Percentiles rank a stretch among this genome's conserved stretches.
phyloP scores from a whole-genome alignment of 1,140 invertebrate genomes.

The Drosophila kepulauana region DNA sequence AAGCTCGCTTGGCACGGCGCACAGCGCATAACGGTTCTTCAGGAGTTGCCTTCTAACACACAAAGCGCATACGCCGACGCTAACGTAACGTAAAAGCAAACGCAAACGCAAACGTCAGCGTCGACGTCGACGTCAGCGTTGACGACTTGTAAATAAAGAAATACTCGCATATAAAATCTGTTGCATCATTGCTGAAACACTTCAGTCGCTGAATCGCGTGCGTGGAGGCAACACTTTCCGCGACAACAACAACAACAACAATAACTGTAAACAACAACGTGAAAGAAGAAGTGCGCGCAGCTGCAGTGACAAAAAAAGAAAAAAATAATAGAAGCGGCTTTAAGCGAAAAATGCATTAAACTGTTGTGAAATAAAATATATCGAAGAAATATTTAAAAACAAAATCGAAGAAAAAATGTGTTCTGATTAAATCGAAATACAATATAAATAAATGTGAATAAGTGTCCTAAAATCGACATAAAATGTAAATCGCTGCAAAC shows the following conservation, averaged over 20 bases:
- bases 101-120: constrained; percentile 29
- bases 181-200: constrained; percentile 85
- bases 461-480: no score
- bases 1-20: constrained; percentile 39
- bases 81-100: constrained; percentile 15
- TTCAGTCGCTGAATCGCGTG: constrained; percentile 84
- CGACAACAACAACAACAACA: constrained; percentile 44
- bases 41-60: constrained; percentile 76
- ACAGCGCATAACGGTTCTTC: constrained; percentile 75
- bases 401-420: neutral
- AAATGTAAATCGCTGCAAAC: constrained; percentile 26
- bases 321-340: constrained; percentile 33
- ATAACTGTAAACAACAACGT: constrained; percentile 19
- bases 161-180: constrained; percentile 84
- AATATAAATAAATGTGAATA: neutral
- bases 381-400: constrained; percentile 12
- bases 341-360: constrained; percentile 30
- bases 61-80: constrained; percentile 47
- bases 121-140: constrained; percentile 37
- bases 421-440: neutral
- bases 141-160: constrained; percentile 69
- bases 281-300: constrained; percentile 52
- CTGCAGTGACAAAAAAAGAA: constrained; percentile 59
- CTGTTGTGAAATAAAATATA: constrained; percentile 31
- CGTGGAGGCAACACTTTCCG: constrained; percentile 56